Evolutionary conservation across 2,113 vertebrate genomes (phyloP).

Genomic region (Speoplatyrhinus poulsoni): DNA sequence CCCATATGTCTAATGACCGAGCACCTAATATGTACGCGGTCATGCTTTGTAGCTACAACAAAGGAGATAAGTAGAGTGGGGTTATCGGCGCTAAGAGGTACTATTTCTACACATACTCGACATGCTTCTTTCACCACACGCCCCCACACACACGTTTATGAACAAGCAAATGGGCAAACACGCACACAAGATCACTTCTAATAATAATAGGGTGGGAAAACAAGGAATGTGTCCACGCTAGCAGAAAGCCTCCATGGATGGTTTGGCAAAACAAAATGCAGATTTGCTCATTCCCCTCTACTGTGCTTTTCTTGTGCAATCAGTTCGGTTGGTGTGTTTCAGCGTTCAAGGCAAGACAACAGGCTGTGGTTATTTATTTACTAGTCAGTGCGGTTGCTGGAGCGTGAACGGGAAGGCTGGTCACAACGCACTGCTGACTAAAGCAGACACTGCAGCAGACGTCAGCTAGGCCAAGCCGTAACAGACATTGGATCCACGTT

Average conservation of each 20-base stretch:
- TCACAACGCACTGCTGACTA: slow-evolving; percentile 50
- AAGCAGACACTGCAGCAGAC: slow-evolving; percentile 43
- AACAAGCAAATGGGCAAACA: slow-evolving; percentile 1
- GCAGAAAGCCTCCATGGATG: slow-evolving; percentile 55
- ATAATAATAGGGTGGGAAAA: slow-evolving; percentile 68
- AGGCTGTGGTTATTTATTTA: slow-evolving; percentile 58
- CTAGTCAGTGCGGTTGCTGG: slow-evolving; percentile 41
- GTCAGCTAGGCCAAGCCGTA: slow-evolving; percentile 43
- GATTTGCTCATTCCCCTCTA: slow-evolving; percentile 37
- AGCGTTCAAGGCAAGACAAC: slow-evolving; percentile 57
- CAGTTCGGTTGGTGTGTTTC: slow-evolving; percentile 48
- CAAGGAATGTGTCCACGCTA: slow-evolving; percentile 69
- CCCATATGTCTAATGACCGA: too few relatives aligned
- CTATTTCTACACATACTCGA: slow-evolving; percentile 34
- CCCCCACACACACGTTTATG: slow-evolving; percentile 2
- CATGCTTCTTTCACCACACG: slow-evolving; percentile 35
- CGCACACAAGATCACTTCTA: slow-evolving; percentile 41
- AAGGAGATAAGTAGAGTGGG: slow-evolving; percentile 24
- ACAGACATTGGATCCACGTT: slow-evolving; percentile 34
- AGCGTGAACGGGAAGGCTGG: slow-evolving; percentile 56
- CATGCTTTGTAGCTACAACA: background rate
- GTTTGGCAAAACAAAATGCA: slow-evolving; percentile 58
- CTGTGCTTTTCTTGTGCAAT: slow-evolving; percentile 50
- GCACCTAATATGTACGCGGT: too few relatives aligned
- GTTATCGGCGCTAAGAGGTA: slow-evolving; percentile 26